Base-by-base conservation (phyloP, 2,113 vertebrate genomes). In the Calcarius ornatus region DNA sequence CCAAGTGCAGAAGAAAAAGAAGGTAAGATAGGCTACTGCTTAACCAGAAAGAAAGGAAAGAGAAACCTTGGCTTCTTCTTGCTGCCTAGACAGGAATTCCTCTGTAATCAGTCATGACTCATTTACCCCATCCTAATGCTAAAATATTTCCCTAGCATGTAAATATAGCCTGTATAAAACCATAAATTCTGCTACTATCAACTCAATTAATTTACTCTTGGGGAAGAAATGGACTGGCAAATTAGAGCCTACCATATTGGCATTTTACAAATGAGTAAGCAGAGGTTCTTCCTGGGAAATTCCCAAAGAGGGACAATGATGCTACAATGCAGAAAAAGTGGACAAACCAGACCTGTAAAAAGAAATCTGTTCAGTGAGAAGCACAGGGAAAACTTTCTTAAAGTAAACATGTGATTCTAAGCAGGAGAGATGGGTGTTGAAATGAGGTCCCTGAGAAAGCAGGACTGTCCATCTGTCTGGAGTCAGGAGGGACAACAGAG, bases 171-270 rank as follows among this genome's bases (percentile, higher is more conserved):
- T 50, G 25, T 37, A 66, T 51, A 70, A 90, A 88, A 66, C 86
- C 65, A 38, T 61, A 86, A 77, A 81, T 86, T 93, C 59, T 93
- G 51, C 54, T 51, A 43, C 76, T 86, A 94, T 83, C 79, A 83
- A 90, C 86, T 86, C 42, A 70, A 86, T 90, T 94, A 80, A 88
- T 86, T 90, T 92, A 77, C 59, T 47, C 33, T 73, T 0, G 0
- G 75, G 78, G 71, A 83, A 90, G 82, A 95, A 96, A 94, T 51
- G 80, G 68, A 64, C 82, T 86, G 76, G 79, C 51, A 95, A 93
- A 93, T 86, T 86, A 40, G 79, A 92, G 1, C 38, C 50, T 63
- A 63, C 68, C 24, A 14, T 56, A 70, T 42, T 25, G 51, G 59
- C 59, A 40, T 76, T 90, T 96, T 75, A 86, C 38, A 93, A 88